Conservation (phyloP, 2,888 invertebrate species). For the Nasonovia ribisnigri region DNA sequence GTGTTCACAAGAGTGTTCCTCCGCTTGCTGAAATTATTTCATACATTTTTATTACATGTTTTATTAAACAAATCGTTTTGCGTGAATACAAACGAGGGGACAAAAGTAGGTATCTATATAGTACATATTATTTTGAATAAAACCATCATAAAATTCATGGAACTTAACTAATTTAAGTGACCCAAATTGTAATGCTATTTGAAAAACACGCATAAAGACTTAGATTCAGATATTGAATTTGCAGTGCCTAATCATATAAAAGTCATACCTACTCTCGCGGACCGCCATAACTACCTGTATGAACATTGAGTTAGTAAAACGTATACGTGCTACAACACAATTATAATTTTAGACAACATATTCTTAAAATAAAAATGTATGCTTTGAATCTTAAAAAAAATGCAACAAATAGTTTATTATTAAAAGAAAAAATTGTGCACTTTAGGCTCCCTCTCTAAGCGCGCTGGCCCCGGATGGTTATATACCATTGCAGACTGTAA, state of each 20-base stretch:
- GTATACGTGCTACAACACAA: too few relatives aligned
- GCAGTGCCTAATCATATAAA: neutral
- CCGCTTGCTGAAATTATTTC: neutral
- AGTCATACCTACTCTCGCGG: neutral
- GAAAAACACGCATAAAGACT: neutral
- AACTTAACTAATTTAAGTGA: neutral
- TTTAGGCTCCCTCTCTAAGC: too few relatives aligned
- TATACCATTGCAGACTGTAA: too few relatives aligned
- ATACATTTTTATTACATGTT: neutral
- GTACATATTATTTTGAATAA: neutral
- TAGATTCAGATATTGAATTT: neutral
- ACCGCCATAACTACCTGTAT: too few relatives aligned
- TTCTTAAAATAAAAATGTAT: too few relatives aligned
- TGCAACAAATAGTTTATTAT: too few relatives aligned
- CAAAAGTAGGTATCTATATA: neutral
- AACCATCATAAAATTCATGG: neutral
- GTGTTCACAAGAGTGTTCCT: neutral
- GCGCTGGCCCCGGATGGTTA: too few relatives aligned
- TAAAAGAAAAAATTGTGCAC: constrained; percentile 70
- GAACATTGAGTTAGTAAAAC: too few relatives aligned
- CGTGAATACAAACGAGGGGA: neutral
- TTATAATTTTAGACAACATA: too few relatives aligned
- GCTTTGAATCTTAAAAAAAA: too few relatives aligned
- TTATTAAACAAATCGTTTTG: too few relatives aligned
- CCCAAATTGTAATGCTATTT: neutral